Evolutionary conservation across 2,113 vertebrate genomes (phyloP), one percentile per base, ranked within the genome.

Genomic region (Chaetops frenatus): DNA sequence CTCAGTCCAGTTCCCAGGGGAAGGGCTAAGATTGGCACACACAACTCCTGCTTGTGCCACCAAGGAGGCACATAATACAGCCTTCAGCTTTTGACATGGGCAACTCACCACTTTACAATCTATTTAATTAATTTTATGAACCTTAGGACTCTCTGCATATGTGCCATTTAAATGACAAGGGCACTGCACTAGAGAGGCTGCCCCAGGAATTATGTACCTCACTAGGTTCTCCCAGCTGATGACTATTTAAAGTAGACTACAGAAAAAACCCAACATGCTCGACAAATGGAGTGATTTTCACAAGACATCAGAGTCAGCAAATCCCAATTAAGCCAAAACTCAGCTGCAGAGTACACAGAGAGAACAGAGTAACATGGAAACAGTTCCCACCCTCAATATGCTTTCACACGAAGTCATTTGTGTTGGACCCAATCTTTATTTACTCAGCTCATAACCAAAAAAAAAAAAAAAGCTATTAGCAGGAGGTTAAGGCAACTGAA

Each of bases 401-500:
- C 33, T 80, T 77, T 74, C 80, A 90, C 58, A 86, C 15, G 15
- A 50, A 94, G 57, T 67, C 38, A 76, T 67, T 84, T 90, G 70
- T 58, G 20, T 78, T 53, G 35, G 42, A 51, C 36, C 13, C 85
- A 44, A 70, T 72, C 71, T 86, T 81, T 91, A 92, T 86, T 82
- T 85, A 87, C 65, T 86, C 58, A 42, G 85, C 84, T 88, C 47
- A 28, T 58, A 95, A 86, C 35, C 33, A 31, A 58, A 38, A 86
- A 80, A 78, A 40, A 29, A 28, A 62, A 28, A 81, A 83, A 86
- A 58, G 38, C 89, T 86, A 74, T 91, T 69, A 88, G 62, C 64
- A 93, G 83, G 90, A 84, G 57, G 85, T 62, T 86, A 93, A 74
- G 38, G 81, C 50, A 93, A 80, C 82, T 80, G 29, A 80, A 94